phyloP scores from a whole-genome alignment of 2,113 vertebrate genomes.

The Lutjanus erythropterus region DNA sequence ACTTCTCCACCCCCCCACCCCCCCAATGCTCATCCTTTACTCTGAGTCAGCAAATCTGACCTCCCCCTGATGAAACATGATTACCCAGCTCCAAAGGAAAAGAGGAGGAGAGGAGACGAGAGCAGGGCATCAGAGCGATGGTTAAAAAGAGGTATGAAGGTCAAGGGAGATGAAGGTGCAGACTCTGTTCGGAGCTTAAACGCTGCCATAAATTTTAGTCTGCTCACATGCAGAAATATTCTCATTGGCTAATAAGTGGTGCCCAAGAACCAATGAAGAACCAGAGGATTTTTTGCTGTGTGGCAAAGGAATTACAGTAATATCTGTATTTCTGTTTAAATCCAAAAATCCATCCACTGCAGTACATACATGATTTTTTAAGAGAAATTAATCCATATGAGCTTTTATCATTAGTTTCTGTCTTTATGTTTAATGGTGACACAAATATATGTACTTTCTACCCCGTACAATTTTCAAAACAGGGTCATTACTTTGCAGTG shows the following conservation, averaged over 20 bases:
- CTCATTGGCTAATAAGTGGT: not conserved
- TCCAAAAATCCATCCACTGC: not conserved
- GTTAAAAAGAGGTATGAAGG: constrained; percentile 48
- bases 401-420: not conserved
- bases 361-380: not conserved
- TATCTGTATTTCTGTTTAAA: not conserved
- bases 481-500: too few species aligned
- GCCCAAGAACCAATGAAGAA: not conserved
- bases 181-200: not conserved
- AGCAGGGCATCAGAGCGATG: constrained; percentile 8
- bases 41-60: constrained; percentile 82
- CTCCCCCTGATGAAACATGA: constrained; percentile 61
- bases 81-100: constrained; percentile 50
- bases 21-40: constrained; percentile 31
- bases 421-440: too few species aligned
- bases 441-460: too few species aligned
- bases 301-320: too few species aligned
- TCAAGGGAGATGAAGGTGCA: constrained; percentile 22
- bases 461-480: too few species aligned
- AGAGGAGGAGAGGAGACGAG: not conserved
- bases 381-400: not conserved
- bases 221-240: not conserved
- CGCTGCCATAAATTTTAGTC: not conserved
- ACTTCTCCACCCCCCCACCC: too few species aligned
- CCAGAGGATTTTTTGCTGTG: not conserved